Evolutionary conservation across 2,113 vertebrate genomes (phyloP).

Genomic region (Sturnus vulgaris): DNA sequence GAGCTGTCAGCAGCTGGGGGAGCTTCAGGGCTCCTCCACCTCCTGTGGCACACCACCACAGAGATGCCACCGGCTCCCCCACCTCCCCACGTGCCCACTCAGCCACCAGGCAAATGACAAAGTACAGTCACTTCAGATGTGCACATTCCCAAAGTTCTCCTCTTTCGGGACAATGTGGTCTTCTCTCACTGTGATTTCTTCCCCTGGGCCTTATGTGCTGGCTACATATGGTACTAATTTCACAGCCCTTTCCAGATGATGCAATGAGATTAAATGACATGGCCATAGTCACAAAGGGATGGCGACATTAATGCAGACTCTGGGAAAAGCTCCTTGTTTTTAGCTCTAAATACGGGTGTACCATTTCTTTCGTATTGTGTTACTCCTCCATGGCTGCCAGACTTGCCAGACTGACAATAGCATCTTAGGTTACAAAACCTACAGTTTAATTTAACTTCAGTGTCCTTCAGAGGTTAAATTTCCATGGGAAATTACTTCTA

Average conservation of each 20-base stretch:
- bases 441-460: not conserved
- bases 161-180: not conserved
- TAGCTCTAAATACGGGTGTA: not conserved
- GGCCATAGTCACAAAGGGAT: not conserved
- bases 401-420: not conserved
- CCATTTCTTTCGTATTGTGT: slow-evolving; percentile 1
- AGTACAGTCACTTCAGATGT: not conserved
- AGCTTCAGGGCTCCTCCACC: accelerated
- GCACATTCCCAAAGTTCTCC: not conserved
- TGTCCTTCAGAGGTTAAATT: slow-evolving; percentile 26
- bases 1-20: not conserved
- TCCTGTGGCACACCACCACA: not conserved
- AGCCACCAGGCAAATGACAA: not conserved
- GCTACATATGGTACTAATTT: slow-evolving; percentile 28
- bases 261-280: slow-evolving; percentile 38
- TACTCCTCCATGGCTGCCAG: not conserved
- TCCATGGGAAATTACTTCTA: not conserved
- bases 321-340: not conserved
- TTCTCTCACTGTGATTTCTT: not conserved
- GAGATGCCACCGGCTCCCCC: not conserved
- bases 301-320: not conserved
- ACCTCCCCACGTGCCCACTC: not conserved
- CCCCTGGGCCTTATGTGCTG: not conserved
- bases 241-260: slow-evolving; percentile 16
- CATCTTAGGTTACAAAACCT: not conserved